phyloP scores from a whole-genome alignment of 2,113 vertebrate species.

The Oreamnos americanus region DNA sequence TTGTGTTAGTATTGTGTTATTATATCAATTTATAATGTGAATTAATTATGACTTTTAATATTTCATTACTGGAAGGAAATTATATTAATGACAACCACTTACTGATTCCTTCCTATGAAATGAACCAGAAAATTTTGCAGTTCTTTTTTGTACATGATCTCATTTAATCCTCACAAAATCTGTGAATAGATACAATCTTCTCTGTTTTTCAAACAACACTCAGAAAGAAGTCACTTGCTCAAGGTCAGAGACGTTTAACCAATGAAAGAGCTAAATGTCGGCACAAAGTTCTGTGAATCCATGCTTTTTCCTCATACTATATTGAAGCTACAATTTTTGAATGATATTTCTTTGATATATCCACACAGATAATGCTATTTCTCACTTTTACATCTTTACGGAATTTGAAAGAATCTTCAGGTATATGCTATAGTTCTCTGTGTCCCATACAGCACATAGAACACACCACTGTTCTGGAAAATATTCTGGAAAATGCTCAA shows the following conservation, averaged over 20 bases:
- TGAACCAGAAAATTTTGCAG: background rate
- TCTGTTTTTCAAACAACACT: background rate
- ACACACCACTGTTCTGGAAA: slow-evolving; percentile 4
- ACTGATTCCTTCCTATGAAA: background rate
- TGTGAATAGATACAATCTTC: background rate
- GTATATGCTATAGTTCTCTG: background rate
- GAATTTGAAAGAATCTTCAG: background rate
- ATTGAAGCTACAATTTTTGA: background rate
- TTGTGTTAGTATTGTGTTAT: background rate
- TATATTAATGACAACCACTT: background rate
- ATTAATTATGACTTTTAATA: background rate
- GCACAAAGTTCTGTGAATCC: background rate
- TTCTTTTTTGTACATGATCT: background rate
- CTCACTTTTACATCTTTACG: background rate
- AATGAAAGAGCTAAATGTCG: background rate
- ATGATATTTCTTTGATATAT: background rate
- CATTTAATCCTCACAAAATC: background rate
- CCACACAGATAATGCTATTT: background rate
- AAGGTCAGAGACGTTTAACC: background rate
- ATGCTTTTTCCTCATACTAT: background rate
- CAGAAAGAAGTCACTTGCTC: background rate
- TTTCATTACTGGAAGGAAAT: background rate
- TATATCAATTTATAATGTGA: background rate
- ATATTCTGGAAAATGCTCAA: background rate
- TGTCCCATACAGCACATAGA: background rate